A percentile compares a stretch with the other conserved stretches of the same genome.
Conservation (phyloP, 2,113 vertebrate genomes). For the Pontoporia blainvillei region DNA sequence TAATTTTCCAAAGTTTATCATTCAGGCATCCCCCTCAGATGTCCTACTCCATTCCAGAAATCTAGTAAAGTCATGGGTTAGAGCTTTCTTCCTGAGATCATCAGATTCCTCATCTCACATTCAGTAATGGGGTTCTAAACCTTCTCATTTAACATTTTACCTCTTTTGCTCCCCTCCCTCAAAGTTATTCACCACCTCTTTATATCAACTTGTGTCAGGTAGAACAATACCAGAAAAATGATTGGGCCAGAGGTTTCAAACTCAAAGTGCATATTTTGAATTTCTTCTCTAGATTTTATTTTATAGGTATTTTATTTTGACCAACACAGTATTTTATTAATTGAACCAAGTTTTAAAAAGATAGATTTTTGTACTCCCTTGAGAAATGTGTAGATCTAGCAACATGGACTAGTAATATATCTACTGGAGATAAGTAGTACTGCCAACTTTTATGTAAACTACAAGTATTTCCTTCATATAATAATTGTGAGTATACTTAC, state of each 20-base stretch:
- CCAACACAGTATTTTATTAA: neutral
- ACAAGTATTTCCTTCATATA: neutral
- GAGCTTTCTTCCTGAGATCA: fast-evolving
- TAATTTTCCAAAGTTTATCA: neutral
- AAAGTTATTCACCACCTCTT: neutral
- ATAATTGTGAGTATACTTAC: fast-evolving
- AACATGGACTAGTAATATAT: neutral
- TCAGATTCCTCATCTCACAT: no score
- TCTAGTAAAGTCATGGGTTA: neutral
- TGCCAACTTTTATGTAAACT: neutral
- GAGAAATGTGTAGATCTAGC: neutral
- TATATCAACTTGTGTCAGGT: neutral
- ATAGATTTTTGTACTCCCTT: neutral
- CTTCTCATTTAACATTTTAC: neutral
- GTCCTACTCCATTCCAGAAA: neutral
- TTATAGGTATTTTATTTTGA: neutral
- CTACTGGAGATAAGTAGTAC: neutral
- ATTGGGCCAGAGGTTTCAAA: neutral
- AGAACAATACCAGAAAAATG: neutral
- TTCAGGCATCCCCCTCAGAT: fast-evolving
- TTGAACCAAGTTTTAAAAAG: neutral
- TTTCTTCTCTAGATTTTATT: neutral
- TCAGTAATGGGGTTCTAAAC: neutral
- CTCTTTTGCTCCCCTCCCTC: neutral
- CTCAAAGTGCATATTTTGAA: neutral